These are phyloP conservation scores for Drosophila funebris DNA, from an alignment of 1,140 invertebrate genomes.

Conservation along the genomic window DNA sequence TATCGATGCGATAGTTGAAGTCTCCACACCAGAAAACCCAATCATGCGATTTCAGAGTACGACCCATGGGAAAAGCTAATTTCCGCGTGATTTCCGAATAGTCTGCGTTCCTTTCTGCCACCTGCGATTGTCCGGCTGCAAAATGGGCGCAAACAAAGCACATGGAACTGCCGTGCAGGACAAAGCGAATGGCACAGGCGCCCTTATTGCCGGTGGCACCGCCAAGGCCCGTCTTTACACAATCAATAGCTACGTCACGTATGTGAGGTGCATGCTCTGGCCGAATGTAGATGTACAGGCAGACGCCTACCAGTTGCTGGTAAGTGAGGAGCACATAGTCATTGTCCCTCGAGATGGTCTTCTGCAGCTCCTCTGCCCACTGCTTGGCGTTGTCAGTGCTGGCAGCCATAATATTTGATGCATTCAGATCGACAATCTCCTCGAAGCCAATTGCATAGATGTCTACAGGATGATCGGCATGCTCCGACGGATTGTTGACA, in stretches of 20 bases:
- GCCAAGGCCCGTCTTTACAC: constrained; percentile 98
- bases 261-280: constrained; percentile 94
- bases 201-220: constrained; percentile 98
- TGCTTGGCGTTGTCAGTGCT: constrained; percentile 98
- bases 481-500: constrained; percentile 83
- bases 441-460: constrained; percentile 99
- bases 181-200: constrained; percentile 96
- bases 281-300: constrained; percentile 96
- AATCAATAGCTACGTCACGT: constrained; percentile 96
- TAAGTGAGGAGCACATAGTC: constrained; percentile 97
- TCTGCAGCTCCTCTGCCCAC: constrained; percentile 97
- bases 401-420: constrained; percentile 98
- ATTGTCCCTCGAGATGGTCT: constrained; percentile 92
- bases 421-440: constrained; percentile 99
- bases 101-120: constrained; percentile 96
- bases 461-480: constrained; percentile 89
- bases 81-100: constrained; percentile 97
- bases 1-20: constrained; percentile 99
- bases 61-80: constrained; percentile 96
- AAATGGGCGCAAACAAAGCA: constrained; percentile 99
- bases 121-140: constrained; percentile 98
- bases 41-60: constrained; percentile 97
- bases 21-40: constrained; percentile 99
- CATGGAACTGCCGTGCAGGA: constrained; percentile 95
- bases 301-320: constrained; percentile 98